These are phyloP conservation scores for Darevskia nairensis DNA, from an alignment of 2,797 vertebrate species.

Conservation along the genomic window DNA sequence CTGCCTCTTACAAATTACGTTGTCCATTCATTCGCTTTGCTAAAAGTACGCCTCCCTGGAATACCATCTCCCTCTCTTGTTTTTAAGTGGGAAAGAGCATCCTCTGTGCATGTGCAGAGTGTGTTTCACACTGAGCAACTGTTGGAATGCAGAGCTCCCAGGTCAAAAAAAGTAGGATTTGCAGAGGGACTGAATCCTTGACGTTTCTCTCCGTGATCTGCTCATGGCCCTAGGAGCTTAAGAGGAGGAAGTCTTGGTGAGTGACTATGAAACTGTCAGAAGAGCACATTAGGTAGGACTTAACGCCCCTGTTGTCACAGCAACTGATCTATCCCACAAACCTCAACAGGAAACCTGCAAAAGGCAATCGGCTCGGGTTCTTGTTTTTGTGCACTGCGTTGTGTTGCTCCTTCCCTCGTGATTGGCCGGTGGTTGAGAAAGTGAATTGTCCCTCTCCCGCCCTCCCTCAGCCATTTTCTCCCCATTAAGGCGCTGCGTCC, in stretches of 20 bases:
- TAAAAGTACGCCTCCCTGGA: not conserved
- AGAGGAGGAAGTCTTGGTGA: constrained; percentile 1
- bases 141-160: not conserved
- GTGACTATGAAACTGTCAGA: not conserved
- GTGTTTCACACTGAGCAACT: not conserved
- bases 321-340: constrained; percentile 59
- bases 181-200: not conserved
- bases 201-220: too few relatives aligned
- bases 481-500: not conserved
- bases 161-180: not conserved
- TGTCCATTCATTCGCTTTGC: not conserved
- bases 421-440: constrained; percentile 7
- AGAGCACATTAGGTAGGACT: not conserved
- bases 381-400: constrained; percentile 47
- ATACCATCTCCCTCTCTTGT: not conserved
- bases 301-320: not conserved
- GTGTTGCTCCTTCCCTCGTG: not conserved
- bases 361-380: constrained; percentile 54
- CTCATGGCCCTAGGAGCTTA: not conserved
- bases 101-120: not conserved
- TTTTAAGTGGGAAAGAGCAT: not conserved
- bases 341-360: constrained; percentile 68
- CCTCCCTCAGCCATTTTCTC: not conserved
- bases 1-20: not conserved
- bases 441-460: not conserved